phyloP scores from a whole-genome alignment of 64 coral and sea anemone species.

The Astreopora myriophthalma region DNA sequence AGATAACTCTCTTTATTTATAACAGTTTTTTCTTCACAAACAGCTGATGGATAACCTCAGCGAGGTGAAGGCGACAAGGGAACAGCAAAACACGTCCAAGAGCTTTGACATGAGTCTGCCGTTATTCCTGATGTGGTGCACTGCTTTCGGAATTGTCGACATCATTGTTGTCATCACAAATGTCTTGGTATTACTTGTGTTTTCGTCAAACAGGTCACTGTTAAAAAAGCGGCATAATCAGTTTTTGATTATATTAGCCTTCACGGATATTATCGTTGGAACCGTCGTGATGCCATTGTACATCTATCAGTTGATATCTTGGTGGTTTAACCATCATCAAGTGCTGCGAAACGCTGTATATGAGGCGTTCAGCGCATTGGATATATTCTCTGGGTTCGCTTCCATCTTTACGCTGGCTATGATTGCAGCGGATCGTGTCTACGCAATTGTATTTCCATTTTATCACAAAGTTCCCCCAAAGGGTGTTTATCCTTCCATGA shows the following conservation, averaged over 20 bases:
- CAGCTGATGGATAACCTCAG: not conserved
- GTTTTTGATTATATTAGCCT: conserved; percentile 63
- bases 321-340: not conserved
- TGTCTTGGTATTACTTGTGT: conserved; percentile 49
- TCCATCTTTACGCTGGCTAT: conserved; percentile 76
- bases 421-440: conserved; percentile 70
- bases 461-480: conserved; percentile 7
- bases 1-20: too few species aligned
- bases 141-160: conserved; percentile 3
- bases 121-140: not conserved
- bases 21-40: not conserved
- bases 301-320: conserved; percentile 49
- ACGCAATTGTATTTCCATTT: conserved; percentile 58
- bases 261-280: conserved; percentile 67
- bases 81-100: not conserved
- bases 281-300: conserved; percentile 71
- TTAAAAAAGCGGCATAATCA: conserved; percentile 67
- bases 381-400: conserved; percentile 75
- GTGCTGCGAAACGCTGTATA: conserved; percentile 16
- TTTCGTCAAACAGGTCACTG: conserved; percentile 47
- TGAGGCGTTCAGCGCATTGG: conserved; percentile 54
- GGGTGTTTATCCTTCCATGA: conserved; percentile 23
- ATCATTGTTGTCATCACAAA: conserved; percentile 59
- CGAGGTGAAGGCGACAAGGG: not conserved
- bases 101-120: not conserved